Evolutionary conservation across 2,888 invertebrate species (phyloP), one percentile per base, ranked within the genome.

Genomic region (Plusia festucae): DNA sequence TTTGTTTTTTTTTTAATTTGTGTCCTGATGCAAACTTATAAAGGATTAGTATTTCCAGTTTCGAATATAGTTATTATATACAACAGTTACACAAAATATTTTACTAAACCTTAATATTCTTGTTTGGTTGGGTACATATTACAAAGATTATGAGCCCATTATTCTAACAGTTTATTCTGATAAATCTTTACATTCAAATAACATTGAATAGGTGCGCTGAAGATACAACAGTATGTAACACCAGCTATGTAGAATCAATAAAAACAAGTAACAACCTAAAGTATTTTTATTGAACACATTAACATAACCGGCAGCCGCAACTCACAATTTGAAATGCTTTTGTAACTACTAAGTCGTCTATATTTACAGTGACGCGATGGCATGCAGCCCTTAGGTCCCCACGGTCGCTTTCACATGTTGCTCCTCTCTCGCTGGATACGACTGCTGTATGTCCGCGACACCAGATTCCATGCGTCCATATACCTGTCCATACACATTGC

Each of bases 401-500:
- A 63, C 62, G 53, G 46, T 67, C 64, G 65, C 53, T 63, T 84
- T 95, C 95, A 96, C 95, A 96, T 95, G 90, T 95, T 95, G 87
- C 95, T 94, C 78, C 97, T 95, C 93, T 99, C 99, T 78, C 97
- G 96, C 88, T 98, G 98, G 82, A 99, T 95, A 86, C 99, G 96
- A 89, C 96, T 96, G 88, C 97, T 97, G 90, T 99, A 99, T 0
- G 99, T 97, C 91, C 97, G 97, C 13, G 98, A 98, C 13, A 99
- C 98, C 61, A 99, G 94, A 92, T 99, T 98, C 97, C 98, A 99
- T 3, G 99, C 97, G 87, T 99, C 99, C 98, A 99, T 98, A 95
- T 98, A 99, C 85, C 99, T 96, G 91, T 99, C 99, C 99, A 99
- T 99, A 90, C 99, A 99, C 98, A 99, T 99, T 0, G 98, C 98